Percentiles rank a stretch among this genome's conserved stretches.
Evolutionary conservation across 1,140 invertebrate species (phyloP).

Genomic region (Tetramorium parvispinum): DNA sequence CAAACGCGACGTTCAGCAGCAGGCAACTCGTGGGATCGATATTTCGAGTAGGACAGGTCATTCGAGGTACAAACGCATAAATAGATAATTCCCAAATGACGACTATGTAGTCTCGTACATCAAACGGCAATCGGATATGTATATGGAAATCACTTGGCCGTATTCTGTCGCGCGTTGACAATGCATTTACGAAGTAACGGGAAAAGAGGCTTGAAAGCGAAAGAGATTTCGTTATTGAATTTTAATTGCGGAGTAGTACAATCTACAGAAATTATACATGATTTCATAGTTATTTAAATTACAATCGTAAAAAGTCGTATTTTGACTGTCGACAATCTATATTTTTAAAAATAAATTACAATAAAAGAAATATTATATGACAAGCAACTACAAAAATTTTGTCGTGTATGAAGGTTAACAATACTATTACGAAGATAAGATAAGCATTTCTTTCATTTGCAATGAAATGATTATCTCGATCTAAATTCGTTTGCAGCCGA

Average conservation of each 20-base stretch:
- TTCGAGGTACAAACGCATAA: slow-evolving; percentile 17
- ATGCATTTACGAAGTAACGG: neutral
- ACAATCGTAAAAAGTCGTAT: neutral
- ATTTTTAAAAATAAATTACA: slow-evolving; percentile 4
- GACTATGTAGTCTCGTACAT: neutral
- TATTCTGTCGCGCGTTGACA: neutral
- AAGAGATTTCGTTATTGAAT: neutral
- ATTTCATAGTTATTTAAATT: neutral
- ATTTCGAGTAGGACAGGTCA: neutral
- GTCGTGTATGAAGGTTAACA: neutral
- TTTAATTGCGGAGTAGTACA: neutral
- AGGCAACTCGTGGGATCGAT: neutral
- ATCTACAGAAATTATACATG: neutral
- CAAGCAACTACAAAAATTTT: neutral
- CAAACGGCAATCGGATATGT: neutral
- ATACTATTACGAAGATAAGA: neutral
- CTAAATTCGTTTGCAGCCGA: neutral
- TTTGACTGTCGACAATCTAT: neutral
- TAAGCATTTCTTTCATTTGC: neutral
- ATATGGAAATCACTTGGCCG: neutral
- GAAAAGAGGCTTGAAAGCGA: neutral
- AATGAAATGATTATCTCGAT: neutral
- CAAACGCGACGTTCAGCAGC: neutral
- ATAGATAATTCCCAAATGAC: slow-evolving; percentile 51
- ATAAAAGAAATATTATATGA: neutral